These are phyloP conservation scores for Gasteruption jaculator DNA, from an alignment of 2,888 invertebrate genomes.

Conservation along the genomic window DNA sequence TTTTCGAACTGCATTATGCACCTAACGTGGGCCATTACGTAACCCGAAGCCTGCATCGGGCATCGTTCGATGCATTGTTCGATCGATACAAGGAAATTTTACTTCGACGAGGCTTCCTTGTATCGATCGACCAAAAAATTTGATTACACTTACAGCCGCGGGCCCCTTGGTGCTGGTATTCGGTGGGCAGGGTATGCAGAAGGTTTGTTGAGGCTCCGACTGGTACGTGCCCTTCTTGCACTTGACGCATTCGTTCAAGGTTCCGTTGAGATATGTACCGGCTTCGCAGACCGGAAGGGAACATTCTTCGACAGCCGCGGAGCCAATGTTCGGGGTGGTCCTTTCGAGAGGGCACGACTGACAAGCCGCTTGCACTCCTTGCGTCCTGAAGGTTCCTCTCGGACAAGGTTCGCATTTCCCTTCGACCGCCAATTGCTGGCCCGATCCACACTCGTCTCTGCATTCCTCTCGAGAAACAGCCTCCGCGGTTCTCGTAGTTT, in stretches of 20 bases:
- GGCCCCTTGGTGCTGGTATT: slow-evolving; percentile 83
- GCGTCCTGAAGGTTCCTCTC: slow-evolving; percentile 78
- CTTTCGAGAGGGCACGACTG: slow-evolving; percentile 82
- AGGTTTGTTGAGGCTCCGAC: slow-evolving; percentile 80
- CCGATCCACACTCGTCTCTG: slow-evolving; percentile 83
- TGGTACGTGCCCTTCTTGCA: slow-evolving; percentile 91
- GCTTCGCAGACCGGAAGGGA: slow-evolving; percentile 78
- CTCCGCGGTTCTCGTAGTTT: slow-evolving; percentile 87
- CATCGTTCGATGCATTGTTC: too few species aligned
- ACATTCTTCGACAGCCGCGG: slow-evolving; percentile 83
- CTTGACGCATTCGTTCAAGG: slow-evolving; percentile 77
- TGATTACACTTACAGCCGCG: slow-evolving; percentile 66
- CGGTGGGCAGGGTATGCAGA: slow-evolving; percentile 81
- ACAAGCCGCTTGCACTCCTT: slow-evolving; percentile 86
- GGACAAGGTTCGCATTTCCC: slow-evolving; percentile 93
- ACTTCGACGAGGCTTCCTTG: too few species aligned
- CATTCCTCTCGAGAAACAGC: slow-evolving; percentile 85
- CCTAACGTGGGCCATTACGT: too few species aligned
- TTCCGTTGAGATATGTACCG: slow-evolving; percentile 82
- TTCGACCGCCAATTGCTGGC: slow-evolving; percentile 78
- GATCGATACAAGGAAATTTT: too few species aligned
- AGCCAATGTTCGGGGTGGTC: slow-evolving; percentile 83
- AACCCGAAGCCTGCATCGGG: too few species aligned
- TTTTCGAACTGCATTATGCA: too few species aligned
- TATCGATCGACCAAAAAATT: not conserved